Evolutionary conservation across 2,888 invertebrate species (phyloP), one percentile per base, ranked within the genome.

Genomic region (Scaptomyza parva): DNA sequence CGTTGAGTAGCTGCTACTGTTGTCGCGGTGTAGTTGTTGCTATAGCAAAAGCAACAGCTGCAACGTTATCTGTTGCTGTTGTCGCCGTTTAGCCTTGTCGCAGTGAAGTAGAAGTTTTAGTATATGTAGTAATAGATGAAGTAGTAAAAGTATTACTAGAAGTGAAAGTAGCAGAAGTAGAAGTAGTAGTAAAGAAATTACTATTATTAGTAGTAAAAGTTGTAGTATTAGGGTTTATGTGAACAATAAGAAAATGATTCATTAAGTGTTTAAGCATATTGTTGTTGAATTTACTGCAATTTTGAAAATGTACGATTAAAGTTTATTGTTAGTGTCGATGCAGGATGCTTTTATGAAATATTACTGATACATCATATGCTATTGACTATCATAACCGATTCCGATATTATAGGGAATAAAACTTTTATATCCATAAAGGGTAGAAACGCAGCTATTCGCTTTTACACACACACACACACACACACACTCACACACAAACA

Each of bases 401-500:
- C 43, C 43, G 18, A 39, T 30, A 9, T 18, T 18, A 18, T 18
- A 9, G 5, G 9, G 30, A 7, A 20, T 9, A 20, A 12, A 30
- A 12, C 18, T 9, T n/a, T 47, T 30, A 20, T 11, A 20, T 26
- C 2, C 3, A 37, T 45, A 47, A 43, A n/a, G 37, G 43, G 30
- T 51, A 47, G 33, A 33, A 65, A 44, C 33, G 58, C 52, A 70
- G 66, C 47, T 62, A 75, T 62, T 22, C 58, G 30, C 66, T 53
- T n/a, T 20, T 39, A 40, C 52, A 39, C 51, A 60, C 26, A 47
- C 45, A 58, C 26, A 68, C 44, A 47, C 53, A 57, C 41, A 52
- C 53, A 57, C 43, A 69, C 28, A 54, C 48, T 53, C n/a, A 39
- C 51, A 60, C 26, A 47, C 45, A 58, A 22, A 68, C 44, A 47